Base-by-base conservation (phyloP, 2,797 vertebrate genomes). In the Sphenodon punctatus region DNA sequence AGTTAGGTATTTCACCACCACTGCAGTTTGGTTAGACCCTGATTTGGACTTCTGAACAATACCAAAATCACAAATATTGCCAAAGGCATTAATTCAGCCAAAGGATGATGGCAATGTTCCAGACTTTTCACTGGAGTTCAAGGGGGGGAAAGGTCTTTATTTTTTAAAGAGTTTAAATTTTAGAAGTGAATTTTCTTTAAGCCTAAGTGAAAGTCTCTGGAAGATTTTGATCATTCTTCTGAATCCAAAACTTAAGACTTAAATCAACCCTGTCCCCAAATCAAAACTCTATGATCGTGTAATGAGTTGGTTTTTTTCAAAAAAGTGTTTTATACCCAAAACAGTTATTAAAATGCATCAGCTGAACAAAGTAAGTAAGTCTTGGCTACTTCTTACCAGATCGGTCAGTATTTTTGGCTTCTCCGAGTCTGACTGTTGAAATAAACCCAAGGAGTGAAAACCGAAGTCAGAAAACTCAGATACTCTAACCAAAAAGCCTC, bases 321-420 rank as follows among this genome's bases (percentile, higher is more conserved):
- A 12, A 66, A 73, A 88, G n/a, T 70, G 16, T 67, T 66, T 67
- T 49, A 65, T 56, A 63, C 36, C 42, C 45, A 43, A 41, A 49
- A 67, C 17, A 38, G 43, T 9, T 56, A 34, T 34, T 56, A 32
- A 11, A 19, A 30, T 32, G 16, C 30, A 39, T 45, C 60, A 36
- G 63, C 25, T 71, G 56, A 34, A 56, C 9, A 36, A 6, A 1
- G 41, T 75, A 84, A n/a, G 12, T 64, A 69, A 87, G 82, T 85
- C 53, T 78, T 75, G 75, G 85, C 56, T 41, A 82, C 75, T 75
- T 80, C n/a, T 76, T 77, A 56, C 80, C 77, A 84, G 36, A 82
- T 7, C 70, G 60, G 51, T 42, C 59, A 8, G 34, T 4, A 42
- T 4, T 41, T 22, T 36, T 42, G 59, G 66, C 73, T 58, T 72